Percentiles rank a stretch among this genome's conserved stretches.
These are phyloP conservation scores for Erynnis tages DNA, from an alignment of 2,888 invertebrate genomes.

Conservation along the genomic window DNA sequence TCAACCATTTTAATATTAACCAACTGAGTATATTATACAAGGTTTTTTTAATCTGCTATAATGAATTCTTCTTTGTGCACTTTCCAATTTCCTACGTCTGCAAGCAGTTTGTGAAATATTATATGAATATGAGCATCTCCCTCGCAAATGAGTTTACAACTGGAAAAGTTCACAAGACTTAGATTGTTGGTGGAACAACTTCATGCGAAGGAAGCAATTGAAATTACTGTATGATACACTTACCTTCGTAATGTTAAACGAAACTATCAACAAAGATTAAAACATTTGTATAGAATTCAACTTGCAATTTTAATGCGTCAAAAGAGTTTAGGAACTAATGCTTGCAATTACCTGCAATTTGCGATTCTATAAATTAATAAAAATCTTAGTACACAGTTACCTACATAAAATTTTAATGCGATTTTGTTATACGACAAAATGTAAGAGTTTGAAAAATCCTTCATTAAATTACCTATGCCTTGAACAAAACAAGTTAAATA, in stretches of 20 bases:
- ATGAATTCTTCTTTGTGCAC: conserved; percentile 9
- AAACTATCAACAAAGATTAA: no score
- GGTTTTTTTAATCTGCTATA: conserved; percentile 4
- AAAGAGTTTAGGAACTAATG: no score
- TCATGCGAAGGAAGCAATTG: conserved; percentile 10
- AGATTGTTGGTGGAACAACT: conserved; percentile 7
- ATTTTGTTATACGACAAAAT: not conserved
- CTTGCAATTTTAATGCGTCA: no score
- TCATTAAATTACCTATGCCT: conserved; percentile 13
- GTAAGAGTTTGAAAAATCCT: conserved; percentile 5
- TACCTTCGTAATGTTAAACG: not conserved
- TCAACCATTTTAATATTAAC: no score
- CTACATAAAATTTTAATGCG: no score
- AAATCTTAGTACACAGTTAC: no score
- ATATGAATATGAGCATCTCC: conserved; percentile 30
- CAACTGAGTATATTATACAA: conserved; percentile 9
- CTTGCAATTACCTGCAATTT: no score
- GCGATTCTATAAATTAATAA: no score
- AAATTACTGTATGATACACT: not conserved
- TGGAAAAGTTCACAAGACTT: conserved; percentile 19
- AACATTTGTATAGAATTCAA: no score
- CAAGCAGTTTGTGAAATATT: conserved; percentile 31
- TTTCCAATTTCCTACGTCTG: conserved; percentile 33
- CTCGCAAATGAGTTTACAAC: conserved; percentile 30
- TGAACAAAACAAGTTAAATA: conserved; percentile 15